These are phyloP conservation scores for Eulithis prunata DNA, from an alignment of 2,888 invertebrate genomes.

Conservation along the genomic window DNA sequence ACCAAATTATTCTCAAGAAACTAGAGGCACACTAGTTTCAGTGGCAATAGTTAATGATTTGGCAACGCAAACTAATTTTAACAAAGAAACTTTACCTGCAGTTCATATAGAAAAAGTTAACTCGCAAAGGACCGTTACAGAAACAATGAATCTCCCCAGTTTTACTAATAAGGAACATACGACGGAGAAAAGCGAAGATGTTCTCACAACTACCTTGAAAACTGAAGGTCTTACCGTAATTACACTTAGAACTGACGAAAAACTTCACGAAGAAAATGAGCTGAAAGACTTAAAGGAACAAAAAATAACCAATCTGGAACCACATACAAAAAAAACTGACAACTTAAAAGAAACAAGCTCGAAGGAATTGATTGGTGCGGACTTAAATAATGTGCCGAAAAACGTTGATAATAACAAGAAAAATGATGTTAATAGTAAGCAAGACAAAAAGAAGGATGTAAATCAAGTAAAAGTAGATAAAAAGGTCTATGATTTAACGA, in stretches of 20 bases:
- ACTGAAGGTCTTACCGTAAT: constrained; percentile 8
- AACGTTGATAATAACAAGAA: not conserved
- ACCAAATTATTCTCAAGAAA: not conserved
- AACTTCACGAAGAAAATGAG: not conserved
- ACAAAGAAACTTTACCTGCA: not conserved
- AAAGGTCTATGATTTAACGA: constrained; percentile 12
- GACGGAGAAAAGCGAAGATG: constrained; percentile 5
- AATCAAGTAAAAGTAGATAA: constrained; percentile 2
- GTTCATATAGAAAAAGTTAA: not conserved
- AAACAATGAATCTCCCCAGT: not conserved
- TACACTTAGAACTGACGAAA: constrained; percentile 1
- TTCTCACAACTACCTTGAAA: constrained; percentile 5
- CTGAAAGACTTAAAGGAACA: not conserved
- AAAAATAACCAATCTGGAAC: not conserved
- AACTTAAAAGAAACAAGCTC: not conserved
- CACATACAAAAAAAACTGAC: not conserved
- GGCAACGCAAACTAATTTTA: not conserved
- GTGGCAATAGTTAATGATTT: not conserved
- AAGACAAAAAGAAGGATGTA: not conserved
- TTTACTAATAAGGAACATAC: not conserved
- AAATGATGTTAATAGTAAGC: constrained; percentile 1
- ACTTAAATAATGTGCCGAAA: not conserved
- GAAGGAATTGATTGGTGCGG: not conserved
- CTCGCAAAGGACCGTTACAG: not conserved
- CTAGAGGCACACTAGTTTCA: not conserved